Evolutionary conservation across 2,113 vertebrate species (phyloP), one percentile per base, ranked within the genome.

Genomic region (Nerophis lumbriciformis): DNA sequence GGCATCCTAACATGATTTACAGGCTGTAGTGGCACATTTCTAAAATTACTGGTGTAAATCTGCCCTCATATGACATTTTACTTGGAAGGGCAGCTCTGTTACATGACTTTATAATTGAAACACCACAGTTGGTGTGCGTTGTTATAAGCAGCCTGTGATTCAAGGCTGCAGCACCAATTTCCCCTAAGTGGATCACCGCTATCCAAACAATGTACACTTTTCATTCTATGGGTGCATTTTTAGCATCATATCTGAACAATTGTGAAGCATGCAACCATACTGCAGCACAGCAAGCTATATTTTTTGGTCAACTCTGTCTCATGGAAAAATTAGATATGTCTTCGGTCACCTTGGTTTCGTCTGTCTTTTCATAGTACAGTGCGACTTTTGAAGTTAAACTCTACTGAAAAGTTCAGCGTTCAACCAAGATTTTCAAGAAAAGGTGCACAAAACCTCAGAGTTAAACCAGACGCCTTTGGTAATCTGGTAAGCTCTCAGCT

Each of bases 101-200:
- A 63, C 71, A 60, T 74, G 35, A 53, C 39, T 69, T 73, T 72
- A 14, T 67, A 52, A 63, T 73, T 53, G 50, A 63, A 75, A 69
- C 68, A 77, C 63, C 68, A 74, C 66, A 56, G 49, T 63, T 65
- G 75, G 64, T 75, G 70, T 75, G 56, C 53, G 49, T 64, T 57
- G 15, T 38, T 59, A 65, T 66, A 69, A 69, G 75, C 37, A 72
- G 73, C 47, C 44, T 37, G 42, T 86, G 75, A 82, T 73, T 87
- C 68, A 76, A 49, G 16, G 12, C 53, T 59, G 56, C 19, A 65
- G 62, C 61, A 56, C 42, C 51, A 71, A 75, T 50, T 65, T 16
- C 28, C 38, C 47, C 44, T 9, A 75, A 56, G 67, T 76, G 73
- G 73, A 77, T 68, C 53, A 49, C 47, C 39, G 47, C 65, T 65